Percentiles rank a stretch among this genome's conserved stretches.
Conservation (phyloP, 2,797 vertebrate genomes). For the Paratrypauchen microcephalus region DNA sequence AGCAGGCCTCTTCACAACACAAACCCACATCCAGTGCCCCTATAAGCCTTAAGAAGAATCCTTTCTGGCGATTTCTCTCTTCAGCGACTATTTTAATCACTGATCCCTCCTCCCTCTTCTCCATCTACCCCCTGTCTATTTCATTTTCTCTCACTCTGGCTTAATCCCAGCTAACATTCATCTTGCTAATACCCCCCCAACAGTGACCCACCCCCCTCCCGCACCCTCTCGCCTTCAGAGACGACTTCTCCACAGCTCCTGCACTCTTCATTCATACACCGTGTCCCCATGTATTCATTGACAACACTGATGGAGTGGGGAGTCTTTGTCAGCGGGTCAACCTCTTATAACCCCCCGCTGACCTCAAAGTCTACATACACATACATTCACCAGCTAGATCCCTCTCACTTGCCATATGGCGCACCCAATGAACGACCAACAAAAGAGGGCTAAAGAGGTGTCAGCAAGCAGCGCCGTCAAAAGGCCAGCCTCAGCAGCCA, state of each 20-base stretch:
- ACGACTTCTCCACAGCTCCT: constrained; percentile 63
- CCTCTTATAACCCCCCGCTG: constrained; percentile 50
- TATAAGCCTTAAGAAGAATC: constrained; percentile 30
- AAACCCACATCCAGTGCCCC: constrained; percentile 22
- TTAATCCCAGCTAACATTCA: constrained; percentile 61
- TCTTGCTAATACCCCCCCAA: constrained; percentile 60
- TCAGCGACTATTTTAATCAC: constrained; percentile 59
- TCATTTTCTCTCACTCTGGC: constrained; percentile 51
- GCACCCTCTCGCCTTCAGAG: constrained; percentile 26
- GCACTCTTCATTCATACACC: constrained; percentile 64
- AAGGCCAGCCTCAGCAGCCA: constrained; percentile 53
- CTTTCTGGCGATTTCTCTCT: constrained; percentile 47
- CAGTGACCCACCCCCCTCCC: constrained; percentile 8
- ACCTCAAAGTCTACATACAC: constrained; percentile 44
- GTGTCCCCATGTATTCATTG: constrained; percentile 76
- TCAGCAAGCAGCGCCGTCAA: constrained; percentile 59
- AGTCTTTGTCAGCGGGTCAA: constrained; percentile 68
- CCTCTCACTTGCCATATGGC: constrained; percentile 76
- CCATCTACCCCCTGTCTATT: constrained; percentile 57
- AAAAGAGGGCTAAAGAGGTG: constrained; percentile 72
- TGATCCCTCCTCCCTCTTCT: constrained; percentile 16
- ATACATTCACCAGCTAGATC: constrained; percentile 31
- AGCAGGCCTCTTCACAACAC: constrained; percentile 40
- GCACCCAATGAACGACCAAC: constrained; percentile 61
- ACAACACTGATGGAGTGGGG: constrained; percentile 68